phyloP scores from a whole-genome alignment of 1,140 invertebrate genomes.

The Monochamus saltuarius region DNA sequence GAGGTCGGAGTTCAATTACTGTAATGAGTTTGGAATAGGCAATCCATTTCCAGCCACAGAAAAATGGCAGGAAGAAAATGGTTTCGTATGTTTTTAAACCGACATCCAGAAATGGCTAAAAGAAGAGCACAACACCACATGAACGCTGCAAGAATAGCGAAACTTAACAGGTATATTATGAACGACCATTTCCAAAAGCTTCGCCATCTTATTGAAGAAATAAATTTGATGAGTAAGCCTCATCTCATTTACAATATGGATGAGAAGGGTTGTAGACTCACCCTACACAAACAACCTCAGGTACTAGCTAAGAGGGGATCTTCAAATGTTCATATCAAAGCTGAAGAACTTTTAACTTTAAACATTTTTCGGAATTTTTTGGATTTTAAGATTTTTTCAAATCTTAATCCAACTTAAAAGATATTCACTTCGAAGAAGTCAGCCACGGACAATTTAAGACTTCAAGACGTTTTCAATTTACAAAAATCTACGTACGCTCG shows the following conservation, averaged over 20 bases:
- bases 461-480: no score
- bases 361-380: no score
- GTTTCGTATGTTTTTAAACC: slow-evolving; percentile 33
- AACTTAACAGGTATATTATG: slow-evolving; percentile 46
- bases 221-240: slow-evolving; percentile 37
- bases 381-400: no score
- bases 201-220: slow-evolving; percentile 29
- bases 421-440: no score
- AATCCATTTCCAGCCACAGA: no score
- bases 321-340: slow-evolving; percentile 42
- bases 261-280: no score
- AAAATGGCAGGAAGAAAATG: slow-evolving; percentile 17
- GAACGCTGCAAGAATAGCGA: slow-evolving; percentile 46
- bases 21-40: no score
- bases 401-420: no score
- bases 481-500: no score
- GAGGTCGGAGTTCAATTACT: no score
- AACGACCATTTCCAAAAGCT: slow-evolving; percentile 44
- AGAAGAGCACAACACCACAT: slow-evolving; percentile 43
- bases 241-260: slow-evolving; percentile 48
- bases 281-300: slow-evolving; percentile 41
- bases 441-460: no score
- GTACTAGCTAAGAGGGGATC: slow-evolving; percentile 40
- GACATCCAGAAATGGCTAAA: slow-evolving; percentile 31
- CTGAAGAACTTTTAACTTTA: slow-evolving; percentile 45